Percentiles rank a stretch among this genome's conserved stretches.
Evolutionary conservation across 2,888 invertebrate species (phyloP).

Genomic region (Drosophila eohydei): DNA sequence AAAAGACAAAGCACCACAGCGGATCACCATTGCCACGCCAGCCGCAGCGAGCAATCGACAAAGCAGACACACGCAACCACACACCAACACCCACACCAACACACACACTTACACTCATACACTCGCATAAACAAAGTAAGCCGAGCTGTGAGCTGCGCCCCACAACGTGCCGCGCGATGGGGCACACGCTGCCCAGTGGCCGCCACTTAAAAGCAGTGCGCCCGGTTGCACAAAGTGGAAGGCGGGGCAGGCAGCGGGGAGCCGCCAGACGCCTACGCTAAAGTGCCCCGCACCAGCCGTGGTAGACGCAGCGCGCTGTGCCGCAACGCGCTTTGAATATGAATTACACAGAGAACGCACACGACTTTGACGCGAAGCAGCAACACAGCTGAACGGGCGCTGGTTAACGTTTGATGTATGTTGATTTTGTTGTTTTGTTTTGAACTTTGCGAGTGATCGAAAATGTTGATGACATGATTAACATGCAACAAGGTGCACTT

Average conservation of each 20-base stretch:
- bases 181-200: slow-evolving; percentile 56
- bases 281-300: slow-evolving; percentile 10
- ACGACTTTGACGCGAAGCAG: slow-evolving; percentile 59
- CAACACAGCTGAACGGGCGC: not conserved
- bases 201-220: slow-evolving; percentile 70
- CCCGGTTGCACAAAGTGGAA: slow-evolving; percentile 26
- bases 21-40: slow-evolving; percentile 40
- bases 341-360: slow-evolving; percentile 71
- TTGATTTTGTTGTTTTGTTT: not conserved
- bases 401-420: slow-evolving; percentile 15
- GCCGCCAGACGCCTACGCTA: slow-evolving; percentile 34
- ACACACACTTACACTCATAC: not conserved
- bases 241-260: not conserved
- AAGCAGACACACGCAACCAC: slow-evolving; percentile 3
- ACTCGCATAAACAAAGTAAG: slow-evolving; percentile 13
- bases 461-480: slow-evolving; percentile 49
- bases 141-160: slow-evolving; percentile 4
- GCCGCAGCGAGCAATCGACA: slow-evolving; percentile 21
- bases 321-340: slow-evolving; percentile 74
- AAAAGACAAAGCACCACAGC: slow-evolving; percentile 38
- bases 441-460: slow-evolving; percentile 66
- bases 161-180: slow-evolving; percentile 43
- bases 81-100: slow-evolving; percentile 3
- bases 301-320: slow-evolving; percentile 41
- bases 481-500: slow-evolving; percentile 62